Evolutionary conservation across 1,140 invertebrate genomes (phyloP), one percentile per base, ranked within the genome.

Genomic region (Zeugodacus cucurbitae): DNA sequence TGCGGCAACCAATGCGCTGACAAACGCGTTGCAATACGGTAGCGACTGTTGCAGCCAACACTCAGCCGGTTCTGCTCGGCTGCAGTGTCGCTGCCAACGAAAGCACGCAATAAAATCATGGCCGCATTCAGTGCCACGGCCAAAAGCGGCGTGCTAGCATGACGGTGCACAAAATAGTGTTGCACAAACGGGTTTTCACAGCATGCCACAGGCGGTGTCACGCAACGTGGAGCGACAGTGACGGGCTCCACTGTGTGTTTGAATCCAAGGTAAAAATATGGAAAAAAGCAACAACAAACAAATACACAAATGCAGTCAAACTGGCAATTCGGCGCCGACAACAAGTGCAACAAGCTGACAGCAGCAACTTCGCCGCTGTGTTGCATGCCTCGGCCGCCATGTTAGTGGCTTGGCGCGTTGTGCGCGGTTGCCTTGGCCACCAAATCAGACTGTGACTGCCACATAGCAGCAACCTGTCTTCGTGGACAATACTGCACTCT

Each of bases 401-500:
- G 10, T 6, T 70, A 34, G 64, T 70, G 29, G 6, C 62, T 26
- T 26, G 58, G 0, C 1, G n/a, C 8, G 58, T 22, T 62, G n/a
- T 62, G 26, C 26, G 58, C 58, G 58, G 26, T 70, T 34, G 64
- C 64, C 64, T 70, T 70, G 64, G 64, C 64, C 64, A 34, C 64
- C 26, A 70, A 70, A 70, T 70, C 64, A 70, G 32, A 32, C 26
- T 14, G 32, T 14, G 32, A 26, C 29, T 32, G 64, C 26, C 14
- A 70, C 64, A n/a, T n/a, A 70, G 26, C 32, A 34, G 32, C 64
- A 70, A 70, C 64, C 64, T 70, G 64, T 70, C 64, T 70, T 70
- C 64, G 64, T 20, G 32, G 32, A 29, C 64, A 70, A 14, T 14
- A 7, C 7, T 8, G 58, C n/a, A 22, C 22, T 62, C 58, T 8